Evolutionary conservation across 92 coral and sea anemone genomes (phyloP).

Genomic region (Porites cylindrica): DNA sequence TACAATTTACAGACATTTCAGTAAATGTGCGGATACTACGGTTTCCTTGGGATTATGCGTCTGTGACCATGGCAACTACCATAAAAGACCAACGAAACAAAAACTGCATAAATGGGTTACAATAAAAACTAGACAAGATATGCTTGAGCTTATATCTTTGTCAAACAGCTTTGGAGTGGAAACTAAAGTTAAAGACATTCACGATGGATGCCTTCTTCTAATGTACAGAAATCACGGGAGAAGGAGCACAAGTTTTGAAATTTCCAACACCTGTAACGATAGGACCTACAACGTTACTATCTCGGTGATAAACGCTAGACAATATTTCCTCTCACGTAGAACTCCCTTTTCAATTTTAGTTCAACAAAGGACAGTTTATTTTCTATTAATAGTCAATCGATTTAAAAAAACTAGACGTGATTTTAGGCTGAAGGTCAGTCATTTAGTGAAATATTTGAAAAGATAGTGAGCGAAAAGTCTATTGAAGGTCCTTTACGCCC

Average conservation of each 20-base stretch:
- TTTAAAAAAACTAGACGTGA: conserved; percentile 41
- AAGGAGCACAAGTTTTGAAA: conserved; percentile 72
- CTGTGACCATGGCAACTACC: conserved; percentile 51
- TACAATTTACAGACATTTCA: conserved; percentile 81
- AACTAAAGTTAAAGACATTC: conserved; percentile 72
- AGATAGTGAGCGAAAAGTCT: neutral
- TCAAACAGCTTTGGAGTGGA: conserved; percentile 73
- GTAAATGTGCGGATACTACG: conserved; percentile 70
- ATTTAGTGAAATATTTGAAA: conserved; percentile 18
- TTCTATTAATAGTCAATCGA: conserved; percentile 74
- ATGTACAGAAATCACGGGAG: conserved; percentile 75
- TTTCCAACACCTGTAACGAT: conserved; percentile 76
- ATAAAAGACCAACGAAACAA: conserved; percentile 35
- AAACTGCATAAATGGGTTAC: conserved; percentile 58
- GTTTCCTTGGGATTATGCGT: conserved; percentile 83
- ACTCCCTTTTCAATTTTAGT: conserved; percentile 68
- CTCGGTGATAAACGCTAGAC: conserved; percentile 44
- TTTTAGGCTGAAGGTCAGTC: conserved; percentile 47
- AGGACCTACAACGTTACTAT: conserved; percentile 61
- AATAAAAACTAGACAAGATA: conserved; percentile 55
- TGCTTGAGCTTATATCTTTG: conserved; percentile 58
- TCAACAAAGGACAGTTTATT: conserved; percentile 77
- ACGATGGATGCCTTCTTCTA: conserved; percentile 76
- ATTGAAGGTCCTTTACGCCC: too few relatives aligned
- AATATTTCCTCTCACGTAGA: conserved; percentile 55